Evolutionary conservation across 2,113 vertebrate genomes (phyloP).

Genomic region (Lipophrys pholis): DNA sequence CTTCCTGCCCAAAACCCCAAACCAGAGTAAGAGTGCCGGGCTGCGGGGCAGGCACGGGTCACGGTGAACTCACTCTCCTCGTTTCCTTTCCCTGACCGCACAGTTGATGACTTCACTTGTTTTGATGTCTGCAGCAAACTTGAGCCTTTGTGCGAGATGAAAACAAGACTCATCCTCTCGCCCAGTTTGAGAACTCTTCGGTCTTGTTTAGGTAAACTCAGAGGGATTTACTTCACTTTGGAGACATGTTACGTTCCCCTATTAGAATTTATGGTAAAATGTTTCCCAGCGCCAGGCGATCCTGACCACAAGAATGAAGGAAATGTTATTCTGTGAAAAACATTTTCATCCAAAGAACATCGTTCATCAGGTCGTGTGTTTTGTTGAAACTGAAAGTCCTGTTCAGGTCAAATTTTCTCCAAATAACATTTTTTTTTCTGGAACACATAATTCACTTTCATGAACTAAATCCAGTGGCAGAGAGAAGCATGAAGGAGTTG

Average conservation of each 20-base stretch:
- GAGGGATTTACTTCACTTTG: constrained; percentile 37
- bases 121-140: constrained; percentile 35
- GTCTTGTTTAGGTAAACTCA: too few relatives aligned
- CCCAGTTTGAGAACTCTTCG: too few relatives aligned
- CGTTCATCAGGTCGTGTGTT: constrained; percentile 14
- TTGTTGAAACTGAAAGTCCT: background rate
- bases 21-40: constrained; percentile 15
- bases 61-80: constrained; percentile 60
- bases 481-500: background rate
- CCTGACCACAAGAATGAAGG: constrained; percentile 60
- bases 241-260: constrained; percentile 39
- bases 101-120: constrained; percentile 52
- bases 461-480: background rate
- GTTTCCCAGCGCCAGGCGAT: constrained; percentile 47
- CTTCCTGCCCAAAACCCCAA: constrained; percentile 44
- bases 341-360: constrained; percentile 28
- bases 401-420: background rate
- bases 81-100: constrained; percentile 46
- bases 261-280: constrained; percentile 36
- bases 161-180: constrained; percentile 11
- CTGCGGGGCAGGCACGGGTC: constrained; percentile 50
- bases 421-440: background rate
- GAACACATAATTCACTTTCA: background rate
- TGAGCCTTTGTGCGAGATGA: constrained; percentile 41
- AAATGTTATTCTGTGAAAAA: constrained; percentile 35